A percentile compares a stretch with the other conserved stretches of the same genome.
These are phyloP conservation scores for Geotrupes spiniger DNA, from an alignment of 2,888 invertebrate species.

Conservation along the genomic window DNA sequence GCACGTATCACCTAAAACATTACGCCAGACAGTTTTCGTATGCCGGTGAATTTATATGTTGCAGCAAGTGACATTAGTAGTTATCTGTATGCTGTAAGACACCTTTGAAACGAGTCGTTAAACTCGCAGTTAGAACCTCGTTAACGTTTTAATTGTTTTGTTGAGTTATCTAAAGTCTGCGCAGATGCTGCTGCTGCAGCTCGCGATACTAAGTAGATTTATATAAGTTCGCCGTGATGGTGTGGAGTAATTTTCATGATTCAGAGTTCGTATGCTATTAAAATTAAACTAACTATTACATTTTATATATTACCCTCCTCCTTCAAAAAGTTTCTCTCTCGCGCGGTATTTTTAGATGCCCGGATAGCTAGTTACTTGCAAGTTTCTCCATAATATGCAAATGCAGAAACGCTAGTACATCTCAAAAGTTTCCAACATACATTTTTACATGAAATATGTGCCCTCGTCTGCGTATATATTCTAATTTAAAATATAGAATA, in stretches of 20 bases:
- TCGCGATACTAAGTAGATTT: conserved; percentile 37
- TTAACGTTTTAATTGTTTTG: conserved; percentile 49
- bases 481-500: conserved; percentile 54
- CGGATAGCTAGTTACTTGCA: conserved; percentile 27
- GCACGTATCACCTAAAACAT: too few relatives aligned
- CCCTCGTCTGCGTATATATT: conserved; percentile 50
- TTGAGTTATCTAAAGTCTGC: conserved; percentile 42
- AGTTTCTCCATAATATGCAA: conserved; percentile 49
- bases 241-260: conserved; percentile 37
- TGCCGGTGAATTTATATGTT: conserved; percentile 25
- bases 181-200: conserved; percentile 34
- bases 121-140: conserved; percentile 46
- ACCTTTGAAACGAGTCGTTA: conserved; percentile 46
- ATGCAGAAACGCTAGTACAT: conserved; percentile 45
- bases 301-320: conserved; percentile 28
- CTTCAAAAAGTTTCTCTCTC: conserved; percentile 21
- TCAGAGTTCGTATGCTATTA: conserved; percentile 28
- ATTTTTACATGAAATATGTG: conserved; percentile 52
- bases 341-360: conserved; percentile 26
- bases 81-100: conserved; percentile 30
- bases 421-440: conserved; percentile 38
- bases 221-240: conserved; percentile 33
- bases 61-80: conserved; percentile 28
- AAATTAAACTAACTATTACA: conserved; percentile 30
- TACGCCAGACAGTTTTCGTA: conserved; percentile 3